Evolutionary conservation across 2,113 vertebrate genomes (phyloP), one percentile per base, ranked within the genome.

Genomic region (Pavo muticus): DNA sequence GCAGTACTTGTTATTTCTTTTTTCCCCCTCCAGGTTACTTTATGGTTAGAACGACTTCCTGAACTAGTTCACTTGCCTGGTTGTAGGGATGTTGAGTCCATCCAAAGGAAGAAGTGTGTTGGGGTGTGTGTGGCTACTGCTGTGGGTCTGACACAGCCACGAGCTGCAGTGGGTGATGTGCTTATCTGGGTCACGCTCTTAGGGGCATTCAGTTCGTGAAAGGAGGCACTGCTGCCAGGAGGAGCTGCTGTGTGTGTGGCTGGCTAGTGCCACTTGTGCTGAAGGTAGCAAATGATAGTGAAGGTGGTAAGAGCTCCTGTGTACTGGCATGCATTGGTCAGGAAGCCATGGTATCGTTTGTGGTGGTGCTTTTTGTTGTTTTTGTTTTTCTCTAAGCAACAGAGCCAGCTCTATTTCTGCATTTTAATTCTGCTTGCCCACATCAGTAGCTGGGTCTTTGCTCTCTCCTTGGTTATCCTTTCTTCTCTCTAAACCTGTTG

Each of bases 61-160:
- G 52, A 30, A 27, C 11, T 32, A 47, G 48, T 54, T 83, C 14
- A 0, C 35, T 85, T 64, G 47, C 35, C 32, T 0, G 5, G 24
- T 79, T 2, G 0, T 77, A 30, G 0, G 19, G 44, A 5, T 0
- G 0, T 12, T 27, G 25, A 39, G 42, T 82, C 29, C 6, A 1
- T 44, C 4, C 2, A 1, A 23, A 45, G 61, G 39, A 47, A 39
- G 77, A 1, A 6, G 37, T 45, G 32, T 7, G 27, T 19, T 64
- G 71, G 14, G 20, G 40, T 77, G 30, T 23, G 35, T 54, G 52
- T 30, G 10, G 32, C 3, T 54, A 7, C 21, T 45, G 4, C 47
- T 27, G 45, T 2, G 4, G 24, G 19, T 16, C 42, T 80, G 67
- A 3, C 14, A 1, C 3, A 13, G 21, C 21, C 68, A 2, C 2